Evolutionary conservation across 1,140 invertebrate genomes (phyloP).

Genomic region (Macrobrachium nipponense): DNA sequence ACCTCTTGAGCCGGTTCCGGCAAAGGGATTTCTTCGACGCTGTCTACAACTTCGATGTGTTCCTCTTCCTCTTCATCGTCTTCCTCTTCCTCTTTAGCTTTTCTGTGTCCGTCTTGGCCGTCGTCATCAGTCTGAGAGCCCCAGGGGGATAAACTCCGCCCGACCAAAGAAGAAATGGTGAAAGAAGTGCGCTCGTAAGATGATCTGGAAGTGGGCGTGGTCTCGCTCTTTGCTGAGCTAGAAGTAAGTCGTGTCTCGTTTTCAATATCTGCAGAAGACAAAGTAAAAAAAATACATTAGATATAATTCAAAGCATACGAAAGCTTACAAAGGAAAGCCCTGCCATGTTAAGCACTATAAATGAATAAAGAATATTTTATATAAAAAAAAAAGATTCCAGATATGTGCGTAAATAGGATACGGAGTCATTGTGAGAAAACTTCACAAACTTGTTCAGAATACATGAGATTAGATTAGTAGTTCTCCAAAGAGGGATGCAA

Average conservation of each 20-base stretch:
- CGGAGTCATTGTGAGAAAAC: too few relatives aligned
- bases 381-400: too few relatives aligned
- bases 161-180: constrained; percentile 53
- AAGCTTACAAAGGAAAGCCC: neutral
- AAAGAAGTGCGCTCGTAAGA: constrained; percentile 51
- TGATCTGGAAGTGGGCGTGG: constrained; percentile 19
- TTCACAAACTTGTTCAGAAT: too few relatives aligned
- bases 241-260: constrained; percentile 12
- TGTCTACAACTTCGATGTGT: constrained; percentile 68
- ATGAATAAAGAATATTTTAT: too few relatives aligned
- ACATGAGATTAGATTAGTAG: too few relatives aligned
- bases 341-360: too few relatives aligned
- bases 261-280: constrained; percentile 34
- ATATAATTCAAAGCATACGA: neutral
- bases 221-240: constrained; percentile 14
- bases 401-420: too few relatives aligned
- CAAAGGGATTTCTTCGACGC: constrained; percentile 67
- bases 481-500: too few relatives aligned
- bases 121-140: constrained; percentile 64
- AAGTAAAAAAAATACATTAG: neutral
- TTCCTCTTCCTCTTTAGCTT: constrained; percentile 57
- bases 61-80: constrained; percentile 57
- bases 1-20: constrained; percentile 76
- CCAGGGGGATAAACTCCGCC: constrained; percentile 63
- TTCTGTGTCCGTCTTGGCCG: constrained; percentile 66